Conservation (phyloP, 2,888 invertebrate genomes). For the Lasius platythorax region DNA sequence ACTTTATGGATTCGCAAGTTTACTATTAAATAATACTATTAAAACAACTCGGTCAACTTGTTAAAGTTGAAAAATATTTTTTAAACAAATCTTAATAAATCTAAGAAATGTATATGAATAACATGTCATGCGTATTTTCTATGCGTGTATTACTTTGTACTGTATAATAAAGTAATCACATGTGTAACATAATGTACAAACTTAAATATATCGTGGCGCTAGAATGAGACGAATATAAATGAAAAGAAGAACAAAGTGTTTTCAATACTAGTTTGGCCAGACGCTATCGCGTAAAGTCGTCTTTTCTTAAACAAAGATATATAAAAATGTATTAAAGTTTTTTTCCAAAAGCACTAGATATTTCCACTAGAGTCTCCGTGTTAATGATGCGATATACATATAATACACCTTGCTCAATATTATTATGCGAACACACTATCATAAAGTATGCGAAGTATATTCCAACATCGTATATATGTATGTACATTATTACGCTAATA, state of each 20-base stretch:
- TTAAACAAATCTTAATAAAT: background rate
- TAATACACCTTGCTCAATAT: background rate
- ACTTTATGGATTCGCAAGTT: slow-evolving; percentile 80
- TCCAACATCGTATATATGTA: background rate
- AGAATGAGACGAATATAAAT: background rate
- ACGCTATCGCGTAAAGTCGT: too few relatives aligned
- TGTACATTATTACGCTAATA: background rate
- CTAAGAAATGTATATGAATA: background rate
- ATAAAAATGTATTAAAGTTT: background rate
- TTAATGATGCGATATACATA: background rate
- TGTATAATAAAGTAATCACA: slow-evolving; percentile 19
- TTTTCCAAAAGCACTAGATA: background rate
- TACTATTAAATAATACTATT: slow-evolving; percentile 76
- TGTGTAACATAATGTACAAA: background rate
- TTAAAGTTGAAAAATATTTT: slow-evolving; percentile 30
- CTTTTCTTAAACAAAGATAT: background rate
- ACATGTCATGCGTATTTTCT: background rate
- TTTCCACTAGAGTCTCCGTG: background rate
- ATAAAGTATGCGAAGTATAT: background rate
- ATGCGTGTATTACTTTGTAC: background rate
- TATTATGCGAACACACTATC: background rate
- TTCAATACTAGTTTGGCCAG: background rate
- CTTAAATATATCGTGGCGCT: background rate
- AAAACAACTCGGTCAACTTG: slow-evolving; percentile 5
- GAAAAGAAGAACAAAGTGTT: background rate